A percentile compares a stretch with the other conserved stretches of the same genome.
These are phyloP conservation scores for Atrina japonica DNA, from an alignment of 2,888 invertebrate genomes.

Conservation along the genomic window DNA sequence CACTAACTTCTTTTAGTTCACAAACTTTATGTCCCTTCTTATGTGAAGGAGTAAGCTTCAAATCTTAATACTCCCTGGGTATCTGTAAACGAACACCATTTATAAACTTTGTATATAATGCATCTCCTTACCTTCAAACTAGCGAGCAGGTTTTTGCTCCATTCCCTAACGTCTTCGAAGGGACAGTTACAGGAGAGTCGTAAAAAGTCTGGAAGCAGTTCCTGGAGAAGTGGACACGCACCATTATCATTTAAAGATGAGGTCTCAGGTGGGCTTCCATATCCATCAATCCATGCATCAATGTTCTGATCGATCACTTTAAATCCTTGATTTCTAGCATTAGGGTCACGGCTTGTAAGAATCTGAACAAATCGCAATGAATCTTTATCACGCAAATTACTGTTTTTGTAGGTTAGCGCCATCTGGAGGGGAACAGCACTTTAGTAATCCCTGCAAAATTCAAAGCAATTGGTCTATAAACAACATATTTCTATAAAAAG, in stretches of 20 bases:
- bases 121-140: conserved; percentile 83
- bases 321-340: conserved; percentile 55
- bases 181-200: conserved; percentile 84
- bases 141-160: conserved; percentile 83
- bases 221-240: conserved; percentile 82
- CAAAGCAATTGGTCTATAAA: background rate
- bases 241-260: conserved; percentile 43
- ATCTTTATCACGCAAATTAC: conserved; percentile 51
- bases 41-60: no score
- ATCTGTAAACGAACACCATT: background rate
- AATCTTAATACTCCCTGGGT: no score
- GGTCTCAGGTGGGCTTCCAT: conserved; percentile 61
- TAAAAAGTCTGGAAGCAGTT: conserved; percentile 84
- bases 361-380: conserved; percentile 63
- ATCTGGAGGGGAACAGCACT: background rate
- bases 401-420: conserved; percentile 10
- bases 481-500: no score
- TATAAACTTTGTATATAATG: background rate
- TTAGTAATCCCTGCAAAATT: background rate
- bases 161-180: conserved; percentile 84
- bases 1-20: no score
- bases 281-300: conserved; percentile 64
- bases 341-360: conserved; percentile 56
- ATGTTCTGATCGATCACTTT: conserved; percentile 51
- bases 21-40: no score